Conservation (phyloP, 2,888 invertebrate genomes). For the Nebria brevicollis region DNA sequence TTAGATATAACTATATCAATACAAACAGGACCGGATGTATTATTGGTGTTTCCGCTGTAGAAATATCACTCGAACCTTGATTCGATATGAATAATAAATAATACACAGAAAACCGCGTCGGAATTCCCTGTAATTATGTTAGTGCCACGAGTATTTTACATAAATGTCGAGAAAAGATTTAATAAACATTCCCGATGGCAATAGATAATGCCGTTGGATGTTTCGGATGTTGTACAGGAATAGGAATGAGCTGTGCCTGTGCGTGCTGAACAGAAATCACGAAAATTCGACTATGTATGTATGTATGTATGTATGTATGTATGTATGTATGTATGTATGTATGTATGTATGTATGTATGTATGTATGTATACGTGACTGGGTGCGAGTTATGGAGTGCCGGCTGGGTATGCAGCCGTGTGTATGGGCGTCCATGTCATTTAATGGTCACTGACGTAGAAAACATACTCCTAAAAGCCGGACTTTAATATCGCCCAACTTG, state of each 20-base stretch:
- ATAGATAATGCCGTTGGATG: constrained; percentile 14
- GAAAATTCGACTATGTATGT: background rate
- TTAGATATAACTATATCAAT: background rate
- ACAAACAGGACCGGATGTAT: background rate
- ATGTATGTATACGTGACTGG: background rate
- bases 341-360: background rate
- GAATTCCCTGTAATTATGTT: background rate
- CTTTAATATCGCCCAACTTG: background rate
- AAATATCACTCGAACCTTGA: background rate
- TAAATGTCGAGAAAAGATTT: constrained; percentile 8
- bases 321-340: background rate
- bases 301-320: background rate
- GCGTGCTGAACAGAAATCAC: constrained; percentile 18
- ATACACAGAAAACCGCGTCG: background rate
- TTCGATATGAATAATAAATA: background rate
- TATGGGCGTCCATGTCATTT: constrained; percentile 43
- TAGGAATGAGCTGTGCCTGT: background rate
- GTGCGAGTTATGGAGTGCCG: constrained; percentile 20
- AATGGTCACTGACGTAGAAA: constrained; percentile 32
- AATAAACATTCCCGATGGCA: background rate
- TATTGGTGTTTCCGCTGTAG: background rate
- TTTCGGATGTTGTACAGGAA: background rate
- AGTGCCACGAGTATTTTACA: background rate
- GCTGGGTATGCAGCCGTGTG: constrained; percentile 17
- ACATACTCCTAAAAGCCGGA: background rate